Evolutionary conservation across 2,888 invertebrate species (phyloP).

Genomic region (Meta bourneti): DNA sequence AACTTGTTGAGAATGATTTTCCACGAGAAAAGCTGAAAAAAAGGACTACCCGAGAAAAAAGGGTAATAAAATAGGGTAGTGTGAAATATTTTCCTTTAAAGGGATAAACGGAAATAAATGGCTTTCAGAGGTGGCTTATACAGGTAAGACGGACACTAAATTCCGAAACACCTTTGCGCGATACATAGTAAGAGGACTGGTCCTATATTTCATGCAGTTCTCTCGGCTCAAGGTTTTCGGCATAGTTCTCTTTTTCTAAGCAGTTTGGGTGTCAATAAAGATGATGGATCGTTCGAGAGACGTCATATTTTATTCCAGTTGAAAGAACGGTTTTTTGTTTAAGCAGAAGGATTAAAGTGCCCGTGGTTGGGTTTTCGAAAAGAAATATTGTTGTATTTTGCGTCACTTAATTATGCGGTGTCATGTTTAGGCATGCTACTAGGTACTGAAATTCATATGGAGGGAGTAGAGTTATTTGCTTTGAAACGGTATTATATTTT

Average conservation of each 20-base stretch:
- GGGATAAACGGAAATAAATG: slow-evolving; percentile 65
- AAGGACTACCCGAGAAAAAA: background rate
- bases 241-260: background rate
- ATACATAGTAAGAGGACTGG: slow-evolving; percentile 51
- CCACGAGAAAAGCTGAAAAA: background rate
- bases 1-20: slow-evolving; percentile 44
- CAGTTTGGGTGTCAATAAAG: background rate
- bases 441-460: too few relatives aligned
- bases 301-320: background rate
- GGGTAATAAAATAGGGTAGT: slow-evolving; percentile 39
- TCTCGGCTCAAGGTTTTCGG: background rate
- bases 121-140: slow-evolving; percentile 57
- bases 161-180: slow-evolving; percentile 42
- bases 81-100: slow-evolving; percentile 52
- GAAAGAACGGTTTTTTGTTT: background rate
- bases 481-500: background rate
- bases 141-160: slow-evolving; percentile 63
- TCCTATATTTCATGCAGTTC: slow-evolving; percentile 51
- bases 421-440: too few relatives aligned
- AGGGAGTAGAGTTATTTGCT: too few relatives aligned
- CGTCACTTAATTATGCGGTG: background rate
- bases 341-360: background rate
- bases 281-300: background rate
- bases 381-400: background rate
- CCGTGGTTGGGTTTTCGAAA: background rate